Percentiles rank a stretch among this genome's conserved stretches.
Conservation (phyloP, 2,797 vertebrate genomes). For the Ceryle rudis region DNA sequence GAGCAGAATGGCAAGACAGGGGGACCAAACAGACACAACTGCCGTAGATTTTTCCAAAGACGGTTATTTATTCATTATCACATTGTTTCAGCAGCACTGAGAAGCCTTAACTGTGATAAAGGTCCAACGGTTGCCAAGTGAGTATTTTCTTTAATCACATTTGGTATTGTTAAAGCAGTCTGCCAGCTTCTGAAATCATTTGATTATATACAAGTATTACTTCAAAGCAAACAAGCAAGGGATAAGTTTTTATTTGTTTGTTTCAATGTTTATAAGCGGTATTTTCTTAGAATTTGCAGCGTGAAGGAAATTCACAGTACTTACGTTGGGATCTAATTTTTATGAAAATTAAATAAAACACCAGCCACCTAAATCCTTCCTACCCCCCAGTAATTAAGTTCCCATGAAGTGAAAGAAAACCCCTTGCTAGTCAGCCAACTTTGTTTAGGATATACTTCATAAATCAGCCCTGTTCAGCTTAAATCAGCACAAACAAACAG, state of each 20-base stretch:
- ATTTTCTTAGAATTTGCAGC: slow-evolving; percentile 38
- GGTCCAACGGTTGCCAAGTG: slow-evolving; percentile 12
- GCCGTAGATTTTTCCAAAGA: not conserved
- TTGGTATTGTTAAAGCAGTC: slow-evolving; percentile 41
- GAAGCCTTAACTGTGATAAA: slow-evolving; percentile 26
- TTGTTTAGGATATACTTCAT: slow-evolving; percentile 10
- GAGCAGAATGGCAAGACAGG: not conserved
- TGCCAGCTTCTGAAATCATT: slow-evolving; percentile 58
- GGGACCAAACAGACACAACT: not conserved
- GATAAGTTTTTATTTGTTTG: slow-evolving; percentile 62
- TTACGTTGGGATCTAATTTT: slow-evolving; percentile 20
- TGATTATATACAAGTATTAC: slow-evolving; percentile 54
- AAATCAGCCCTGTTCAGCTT: not conserved
- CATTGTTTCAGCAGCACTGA: not conserved
- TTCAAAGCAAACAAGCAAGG: slow-evolving; percentile 60
- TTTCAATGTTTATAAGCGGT: slow-evolving; percentile 41
- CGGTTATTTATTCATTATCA: slow-evolving; percentile 23
- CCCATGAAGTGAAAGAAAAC: not conserved
- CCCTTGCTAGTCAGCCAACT: slow-evolving; percentile 1
- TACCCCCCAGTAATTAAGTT: slow-evolving; percentile 26
- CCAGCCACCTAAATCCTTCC: not conserved
- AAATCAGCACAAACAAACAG: slow-evolving; percentile 9
- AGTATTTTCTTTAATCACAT: slow-evolving; percentile 55
- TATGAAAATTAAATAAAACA: slow-evolving; percentile 31
- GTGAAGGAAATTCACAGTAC: not conserved